Base-by-base conservation (phyloP, 2,797 vertebrate genomes). In the Corythornis leucogaster region DNA sequence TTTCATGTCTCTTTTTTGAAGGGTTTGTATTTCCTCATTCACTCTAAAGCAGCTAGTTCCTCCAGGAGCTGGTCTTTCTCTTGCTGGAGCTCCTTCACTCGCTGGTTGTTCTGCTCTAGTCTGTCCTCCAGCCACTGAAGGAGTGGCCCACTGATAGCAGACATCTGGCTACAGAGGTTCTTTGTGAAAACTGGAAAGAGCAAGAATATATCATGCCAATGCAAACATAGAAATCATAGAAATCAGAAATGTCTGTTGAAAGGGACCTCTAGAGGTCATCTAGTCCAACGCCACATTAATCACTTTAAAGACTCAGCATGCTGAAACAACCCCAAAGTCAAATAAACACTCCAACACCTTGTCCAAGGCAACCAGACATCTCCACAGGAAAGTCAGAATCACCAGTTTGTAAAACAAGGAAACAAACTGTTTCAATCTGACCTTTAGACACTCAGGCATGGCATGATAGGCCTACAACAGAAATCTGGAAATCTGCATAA, bases 161-260 rank as follows among this genome's bases (percentile, higher is more conserved):
- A 99, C 99, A 99, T 99, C 97, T 99, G 99, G 94, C 99, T 99
- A 97, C 99, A 99, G 76, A 99, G 98, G 96, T 99, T 99, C 97
- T 99, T 99, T 16, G 99, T 99, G 97, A 99, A 99, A 92, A 99
- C 99, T 97, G 94, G 33, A 84, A 91, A 57, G 83, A 71, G 42
- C 87, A 95, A 94, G 75, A 81, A 70, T 8, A 30, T 12, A 9
- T 33, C 55, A 3, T 2, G 15, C 26, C 70, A 84, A 17, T 7
- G 15, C 35, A 68, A 24, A 62, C 24, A 40, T 21, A 25, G 38
- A 38, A 38, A 40, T 40, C 38, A 40, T 40, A 40, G 38, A 40
- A 40, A 40, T 14, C 38, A 40, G 38, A 40, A 40, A 40, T 40
- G 38, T 40, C 38, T 40, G 38, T 40, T 40, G 38, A 40, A 40